These are phyloP conservation scores for Ifrita kowaldi DNA, from an alignment of 2,113 vertebrate species.

Conservation along the genomic window DNA sequence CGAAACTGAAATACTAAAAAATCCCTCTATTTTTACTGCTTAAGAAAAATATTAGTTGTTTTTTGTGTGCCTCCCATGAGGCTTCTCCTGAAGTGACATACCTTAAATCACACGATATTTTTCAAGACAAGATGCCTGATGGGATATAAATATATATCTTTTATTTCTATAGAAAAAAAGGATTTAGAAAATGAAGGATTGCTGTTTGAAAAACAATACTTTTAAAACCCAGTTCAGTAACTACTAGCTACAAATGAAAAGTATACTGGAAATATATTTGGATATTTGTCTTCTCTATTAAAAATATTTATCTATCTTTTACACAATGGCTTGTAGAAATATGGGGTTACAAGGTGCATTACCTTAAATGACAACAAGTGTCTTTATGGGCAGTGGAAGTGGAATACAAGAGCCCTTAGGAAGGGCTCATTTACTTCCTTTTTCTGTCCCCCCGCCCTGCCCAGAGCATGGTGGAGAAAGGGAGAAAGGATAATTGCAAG, in stretches of 20 bases:
- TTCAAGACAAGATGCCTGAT: neutral
- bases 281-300: neutral
- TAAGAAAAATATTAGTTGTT: conserved; percentile 5
- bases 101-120: conserved; percentile 31
- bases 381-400: neutral
- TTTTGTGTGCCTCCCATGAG: neutral
- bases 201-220: neutral
- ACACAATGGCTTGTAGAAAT: neutral
- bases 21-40: neutral
- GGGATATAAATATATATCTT: neutral
- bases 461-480: neutral
- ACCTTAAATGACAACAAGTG: neutral
- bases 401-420: neutral
- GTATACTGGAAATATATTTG: neutral
- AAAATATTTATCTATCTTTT: neutral
- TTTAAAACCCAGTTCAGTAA: neutral
- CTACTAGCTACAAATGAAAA: neutral
- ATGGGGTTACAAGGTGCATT: neutral
- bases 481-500: neutral
- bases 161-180: neutral
- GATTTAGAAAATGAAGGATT: neutral
- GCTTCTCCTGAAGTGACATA: neutral
- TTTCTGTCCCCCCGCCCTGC: neutral
- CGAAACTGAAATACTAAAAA: conserved; percentile 20
- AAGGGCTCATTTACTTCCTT: neutral